Conservation (phyloP, 2,113 vertebrate genomes). For the Muscicapa adusta region DNA sequence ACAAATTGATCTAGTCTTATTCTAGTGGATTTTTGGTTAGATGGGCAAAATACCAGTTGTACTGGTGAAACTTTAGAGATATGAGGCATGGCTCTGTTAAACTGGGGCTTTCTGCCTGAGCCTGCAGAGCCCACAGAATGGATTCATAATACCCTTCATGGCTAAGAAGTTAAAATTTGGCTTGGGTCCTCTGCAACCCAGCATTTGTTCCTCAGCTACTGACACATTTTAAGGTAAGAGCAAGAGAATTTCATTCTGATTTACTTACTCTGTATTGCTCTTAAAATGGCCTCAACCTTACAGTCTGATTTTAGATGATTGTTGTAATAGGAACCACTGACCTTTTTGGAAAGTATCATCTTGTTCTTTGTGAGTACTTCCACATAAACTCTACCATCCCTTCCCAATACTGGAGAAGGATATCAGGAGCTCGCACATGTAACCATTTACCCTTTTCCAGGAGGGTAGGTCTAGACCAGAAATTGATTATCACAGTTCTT, state of each 20-base stretch:
- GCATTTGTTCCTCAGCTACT: neutral
- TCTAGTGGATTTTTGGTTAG: neutral
- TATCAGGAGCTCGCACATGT: neutral
- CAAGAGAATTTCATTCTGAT: neutral
- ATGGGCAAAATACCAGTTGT: neutral
- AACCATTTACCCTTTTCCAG: neutral
- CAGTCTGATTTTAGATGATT: neutral
- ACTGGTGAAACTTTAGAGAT: neutral
- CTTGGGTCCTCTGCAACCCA: neutral
- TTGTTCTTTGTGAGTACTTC: neutral
- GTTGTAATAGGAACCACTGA: neutral
- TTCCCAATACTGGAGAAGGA: neutral
- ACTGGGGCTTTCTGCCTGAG: neutral
- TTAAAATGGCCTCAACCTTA: neutral
- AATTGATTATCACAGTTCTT: neutral
- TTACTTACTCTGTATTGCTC: neutral
- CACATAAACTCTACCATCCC: neutral
- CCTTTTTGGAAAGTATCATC: neutral
- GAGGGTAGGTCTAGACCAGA: neutral
- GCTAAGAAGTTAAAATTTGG: neutral
- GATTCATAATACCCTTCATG: neutral
- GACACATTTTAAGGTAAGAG: neutral
- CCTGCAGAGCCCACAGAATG: neutral
- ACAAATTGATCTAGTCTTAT: neutral
- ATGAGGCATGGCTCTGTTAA: neutral